phyloP scores from a whole-genome alignment of 2,113 vertebrate genomes.

The Vulpes lagopus region DNA sequence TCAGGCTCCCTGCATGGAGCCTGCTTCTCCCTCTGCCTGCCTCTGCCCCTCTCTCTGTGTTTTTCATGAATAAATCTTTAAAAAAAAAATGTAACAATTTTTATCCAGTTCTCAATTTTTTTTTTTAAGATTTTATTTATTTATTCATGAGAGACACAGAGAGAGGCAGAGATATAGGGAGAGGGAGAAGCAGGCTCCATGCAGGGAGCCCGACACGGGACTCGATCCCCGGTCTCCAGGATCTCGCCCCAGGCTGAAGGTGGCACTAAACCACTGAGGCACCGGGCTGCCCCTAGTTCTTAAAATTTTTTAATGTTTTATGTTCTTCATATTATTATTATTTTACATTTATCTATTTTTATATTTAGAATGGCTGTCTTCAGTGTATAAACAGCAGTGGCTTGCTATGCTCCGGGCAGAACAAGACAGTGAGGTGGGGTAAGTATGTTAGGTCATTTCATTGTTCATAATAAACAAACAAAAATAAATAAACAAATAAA shows the following conservation, averaged over 20 bases:
- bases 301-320: conserved; percentile 38
- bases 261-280: too few species aligned
- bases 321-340: background rate
- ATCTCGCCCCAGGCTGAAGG: too few species aligned
- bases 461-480: background rate
- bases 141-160: too few species aligned
- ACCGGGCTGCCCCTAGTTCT: background rate
- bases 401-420: conserved; percentile 98
- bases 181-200: too few species aligned
- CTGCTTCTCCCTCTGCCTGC: too few species aligned
- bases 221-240: too few species aligned
- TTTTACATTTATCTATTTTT: conserved; percentile 56
- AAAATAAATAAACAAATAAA: background rate
- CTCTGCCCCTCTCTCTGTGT: too few species aligned
- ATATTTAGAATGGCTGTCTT: conserved; percentile 93
- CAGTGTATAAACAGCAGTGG: conserved; percentile 98
- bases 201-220: too few species aligned
- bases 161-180: too few species aligned
- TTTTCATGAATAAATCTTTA: too few species aligned
- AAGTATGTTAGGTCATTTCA: conserved; percentile 79
- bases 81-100: background rate
- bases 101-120: conserved; percentile 33
- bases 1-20: too few species aligned
- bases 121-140: background rate
- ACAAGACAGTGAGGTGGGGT: conserved; percentile 97